Base-by-base conservation (phyloP, 23 tunicate genomes). In the Aplidium turbinatum region DNA sequence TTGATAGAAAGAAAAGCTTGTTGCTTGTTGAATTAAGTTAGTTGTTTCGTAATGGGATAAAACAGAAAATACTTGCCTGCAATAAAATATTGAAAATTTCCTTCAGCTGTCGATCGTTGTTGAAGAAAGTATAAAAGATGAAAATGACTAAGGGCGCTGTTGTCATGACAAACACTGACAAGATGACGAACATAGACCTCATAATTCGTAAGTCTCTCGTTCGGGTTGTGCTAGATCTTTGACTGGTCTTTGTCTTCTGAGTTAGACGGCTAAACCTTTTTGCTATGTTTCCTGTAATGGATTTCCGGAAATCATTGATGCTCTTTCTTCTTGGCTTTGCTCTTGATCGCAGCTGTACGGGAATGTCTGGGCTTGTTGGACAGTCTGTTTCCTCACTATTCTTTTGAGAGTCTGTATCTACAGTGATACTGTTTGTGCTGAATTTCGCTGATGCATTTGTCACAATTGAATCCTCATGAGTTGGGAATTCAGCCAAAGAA, bases 81-180 rank as follows among this genome's bases (percentile, higher is more conserved):
- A 83, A 62, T 27, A 83, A 35, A 55, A 33, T n/a, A 47, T 83
- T 83, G 82, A 71, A 71, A 13, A 75, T 75, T 74, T 83, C 89
- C 38, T 83, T 83, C 68, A 83, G 24, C 1, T 31, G 38, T 20
- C 89, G 27, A 35, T 75, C 81, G 58, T 83, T 83, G 81, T 83
- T 29, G 34, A 31, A 21, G 30, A 38, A 72, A 2, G 89, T 83
- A 33, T 83, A 83, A 28, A 83, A 22, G 4, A 75, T 57, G 75
- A 83, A 83, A 16, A 83, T 2, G 61, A 83, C 75, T 2, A 72
- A 45, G 1, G 89, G 89, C 25, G 38, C 39, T 0, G 89, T 75
- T 1, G 89, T 83, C 7, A 75, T 58, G 29, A 83, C 72, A 36
- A 83, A 83, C 11, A 83, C 82, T 16, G 76, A 32, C 70, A 83